Percentiles rank a stretch among this genome's conserved stretches.
phyloP scores from a whole-genome alignment of 2,113 vertebrate genomes.

The Daphoenositta chrysoptera region DNA sequence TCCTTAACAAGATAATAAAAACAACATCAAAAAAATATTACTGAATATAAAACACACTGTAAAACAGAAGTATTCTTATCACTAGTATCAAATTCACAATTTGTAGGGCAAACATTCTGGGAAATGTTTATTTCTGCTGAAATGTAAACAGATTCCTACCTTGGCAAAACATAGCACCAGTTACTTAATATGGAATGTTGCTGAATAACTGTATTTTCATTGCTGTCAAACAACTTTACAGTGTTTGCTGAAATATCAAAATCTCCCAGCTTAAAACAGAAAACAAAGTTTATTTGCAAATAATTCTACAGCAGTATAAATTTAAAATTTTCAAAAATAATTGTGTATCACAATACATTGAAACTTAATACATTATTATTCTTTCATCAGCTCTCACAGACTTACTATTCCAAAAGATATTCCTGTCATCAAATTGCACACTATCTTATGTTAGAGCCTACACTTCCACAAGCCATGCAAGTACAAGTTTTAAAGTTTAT shows the following conservation, averaged over 20 bases:
- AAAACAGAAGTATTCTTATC: neutral
- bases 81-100: neutral
- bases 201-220: conserved; percentile 70
- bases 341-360: neutral
- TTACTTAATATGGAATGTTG: conserved; percentile 71
- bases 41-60: neutral
- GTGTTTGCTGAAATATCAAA: conserved; percentile 75
- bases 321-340: neutral
- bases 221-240: conserved; percentile 73
- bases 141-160: conserved; percentile 72
- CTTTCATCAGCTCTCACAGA: neutral
- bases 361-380: neutral
- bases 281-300: conserved; percentile 1
- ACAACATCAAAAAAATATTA: neutral
- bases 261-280: conserved; percentile 79
- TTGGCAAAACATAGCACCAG: conserved; percentile 92
- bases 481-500: neutral
- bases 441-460: neutral
- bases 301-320: neutral
- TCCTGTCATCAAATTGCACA: neutral
- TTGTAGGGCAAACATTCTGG: neutral
- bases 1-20: neutral
- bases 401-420: neutral
- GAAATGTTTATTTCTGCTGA: neutral
- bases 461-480: neutral